A percentile compares a stretch with the other conserved stretches of the same genome.
Conservation (phyloP, 2,797 vertebrate genomes). For the Pogonophryne albipinna region DNA sequence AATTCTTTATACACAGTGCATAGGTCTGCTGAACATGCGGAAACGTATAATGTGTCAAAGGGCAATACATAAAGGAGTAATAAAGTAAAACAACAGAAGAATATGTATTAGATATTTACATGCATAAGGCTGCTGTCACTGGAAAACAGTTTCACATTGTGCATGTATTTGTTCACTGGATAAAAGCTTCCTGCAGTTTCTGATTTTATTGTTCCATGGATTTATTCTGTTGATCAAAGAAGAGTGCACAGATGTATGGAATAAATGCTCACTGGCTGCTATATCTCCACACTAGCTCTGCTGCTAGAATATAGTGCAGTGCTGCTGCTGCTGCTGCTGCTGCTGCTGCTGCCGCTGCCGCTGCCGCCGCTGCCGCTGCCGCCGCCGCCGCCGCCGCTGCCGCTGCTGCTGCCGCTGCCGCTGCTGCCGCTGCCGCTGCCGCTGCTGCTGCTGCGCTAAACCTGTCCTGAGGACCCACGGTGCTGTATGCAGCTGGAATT, state of each 20-base stretch:
- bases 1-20: no score
- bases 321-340: slow-evolving; percentile 17
- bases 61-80: no score
- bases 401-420: no score
- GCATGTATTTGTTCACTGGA: neutral
- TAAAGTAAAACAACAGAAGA: no score
- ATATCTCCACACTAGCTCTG: slow-evolving; percentile 23
- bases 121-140: neutral
- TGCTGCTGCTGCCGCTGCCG: slow-evolving; percentile 17
- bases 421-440: no score
- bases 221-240: slow-evolving; percentile 16
- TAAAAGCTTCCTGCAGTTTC: neutral
- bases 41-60: neutral
- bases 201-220: neutral
- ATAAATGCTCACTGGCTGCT: neutral
- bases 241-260: slow-evolving; percentile 27
- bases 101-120: no score
- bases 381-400: no score
- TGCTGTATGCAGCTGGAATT: slow-evolving; percentile 43
- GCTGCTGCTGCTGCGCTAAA: no score
- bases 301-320: slow-evolving; percentile 2
- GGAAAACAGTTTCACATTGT: neutral
- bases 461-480: slow-evolving; percentile 40
- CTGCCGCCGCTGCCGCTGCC: no score
- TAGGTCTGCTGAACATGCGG: no score